Percentiles rank a stretch among this genome's conserved stretches.
Evolutionary conservation across 2,113 vertebrate genomes (phyloP).

Genomic region (Struthio camelus): DNA sequence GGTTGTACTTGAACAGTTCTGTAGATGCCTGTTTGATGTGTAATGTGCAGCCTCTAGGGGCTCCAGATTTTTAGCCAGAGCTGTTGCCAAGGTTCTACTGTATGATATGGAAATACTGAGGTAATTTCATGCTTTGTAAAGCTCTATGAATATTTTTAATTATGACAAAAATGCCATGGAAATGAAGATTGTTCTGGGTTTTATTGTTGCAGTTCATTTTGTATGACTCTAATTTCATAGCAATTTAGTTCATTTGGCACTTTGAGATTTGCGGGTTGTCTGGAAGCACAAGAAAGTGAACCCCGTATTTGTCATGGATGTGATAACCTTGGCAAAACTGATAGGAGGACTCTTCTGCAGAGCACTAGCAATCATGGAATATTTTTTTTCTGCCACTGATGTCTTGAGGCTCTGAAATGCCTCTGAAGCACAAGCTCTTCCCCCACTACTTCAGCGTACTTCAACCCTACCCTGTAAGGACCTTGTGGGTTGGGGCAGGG

Average conservation of each 20-base stretch:
- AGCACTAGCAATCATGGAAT: neutral
- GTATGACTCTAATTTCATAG: conserved; percentile 46
- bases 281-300: conserved; percentile 12
- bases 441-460: neutral
- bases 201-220: neutral
- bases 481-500: neutral
- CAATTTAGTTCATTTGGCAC: conserved; percentile 5
- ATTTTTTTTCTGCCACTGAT: neutral
- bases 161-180: conserved; percentile 8
- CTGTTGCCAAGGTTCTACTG: conserved; percentile 12
- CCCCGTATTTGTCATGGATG: conserved; percentile 8
- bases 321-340: conserved; percentile 42
- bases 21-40: conserved; percentile 12
- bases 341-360: neutral
- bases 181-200: conserved; percentile 41
- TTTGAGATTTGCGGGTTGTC: conserved; percentile 40
- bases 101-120: conserved; percentile 5
- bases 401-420: neutral
- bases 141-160: conserved; percentile 61
- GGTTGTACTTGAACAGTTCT: neutral
- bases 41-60: neutral
- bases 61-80: neutral
- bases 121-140: conserved; percentile 65
- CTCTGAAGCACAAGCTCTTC: neutral
- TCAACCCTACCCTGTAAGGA: neutral